Conservation (phyloP, 2,113 vertebrate species). For the Xiphophorus maculatus region DNA sequence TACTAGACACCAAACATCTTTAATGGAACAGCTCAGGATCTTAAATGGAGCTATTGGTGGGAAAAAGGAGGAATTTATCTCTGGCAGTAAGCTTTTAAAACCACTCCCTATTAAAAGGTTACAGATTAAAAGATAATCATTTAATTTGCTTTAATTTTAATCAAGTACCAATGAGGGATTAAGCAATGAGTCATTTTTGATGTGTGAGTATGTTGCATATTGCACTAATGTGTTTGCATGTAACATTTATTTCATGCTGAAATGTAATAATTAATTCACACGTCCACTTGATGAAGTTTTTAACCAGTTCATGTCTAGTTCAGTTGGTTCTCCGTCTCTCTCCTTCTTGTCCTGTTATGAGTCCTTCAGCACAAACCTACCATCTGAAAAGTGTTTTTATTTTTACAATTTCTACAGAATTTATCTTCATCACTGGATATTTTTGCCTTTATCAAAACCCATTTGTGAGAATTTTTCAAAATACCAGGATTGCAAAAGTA, state of each 20-base stretch:
- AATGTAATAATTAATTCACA: conserved; percentile 52
- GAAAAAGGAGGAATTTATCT: background rate
- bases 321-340: background rate
- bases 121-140: too few species aligned
- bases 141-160: background rate
- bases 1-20: background rate
- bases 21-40: too few species aligned
- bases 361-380: conserved; percentile 33
- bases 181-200: background rate
- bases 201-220: conserved; percentile 7
- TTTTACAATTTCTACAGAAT: too few species aligned
- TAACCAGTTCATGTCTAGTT: conserved; percentile 47
- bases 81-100: background rate
- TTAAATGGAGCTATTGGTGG: too few species aligned
- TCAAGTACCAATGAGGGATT: conserved; percentile 3
- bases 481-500: too few species aligned
- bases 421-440: too few species aligned
- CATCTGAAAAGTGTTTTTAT: background rate
- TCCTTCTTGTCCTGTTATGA: conserved; percentile 19
- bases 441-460: too few species aligned
- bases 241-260: conserved; percentile 6
- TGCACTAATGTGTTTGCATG: background rate
- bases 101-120: background rate
- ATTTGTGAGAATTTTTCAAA: too few species aligned
- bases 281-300: conserved; percentile 46